Percentiles rank a stretch among this genome's conserved stretches.
Evolutionary conservation across 1,140 invertebrate genomes (phyloP).

Genomic region (Drosophila pachea): DNA sequence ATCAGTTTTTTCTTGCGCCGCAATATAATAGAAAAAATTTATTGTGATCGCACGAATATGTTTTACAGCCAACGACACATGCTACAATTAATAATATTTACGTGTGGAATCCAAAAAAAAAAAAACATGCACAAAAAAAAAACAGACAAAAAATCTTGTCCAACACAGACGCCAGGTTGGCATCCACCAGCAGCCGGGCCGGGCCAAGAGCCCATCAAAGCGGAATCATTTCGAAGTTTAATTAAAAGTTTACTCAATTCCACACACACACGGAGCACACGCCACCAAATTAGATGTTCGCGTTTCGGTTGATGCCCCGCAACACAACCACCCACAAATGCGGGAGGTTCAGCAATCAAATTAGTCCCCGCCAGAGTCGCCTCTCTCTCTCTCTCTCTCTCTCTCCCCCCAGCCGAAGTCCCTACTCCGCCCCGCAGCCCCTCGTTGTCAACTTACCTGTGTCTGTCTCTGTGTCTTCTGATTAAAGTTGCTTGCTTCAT

Average conservation of each 20-base stretch:
- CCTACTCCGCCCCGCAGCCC: not conserved
- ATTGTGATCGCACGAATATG: slow-evolving; percentile 73
- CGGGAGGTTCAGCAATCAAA: slow-evolving; percentile 7
- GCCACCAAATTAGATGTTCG: slow-evolving; percentile 63
- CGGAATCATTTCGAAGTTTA: slow-evolving; percentile 69
- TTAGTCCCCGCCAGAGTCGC: slow-evolving; percentile 40
- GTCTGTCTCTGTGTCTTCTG: slow-evolving; percentile 54
- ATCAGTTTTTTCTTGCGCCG: slow-evolving; percentile 57
- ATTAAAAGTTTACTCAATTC: slow-evolving; percentile 71
- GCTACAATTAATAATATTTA: slow-evolving; percentile 70
- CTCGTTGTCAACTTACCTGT: slow-evolving; percentile 70
- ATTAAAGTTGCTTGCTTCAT: slow-evolving; percentile 73
- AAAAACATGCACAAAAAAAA: not conserved
- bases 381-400: too few relatives aligned
- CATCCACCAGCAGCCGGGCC: slow-evolving; percentile 5
- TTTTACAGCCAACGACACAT: slow-evolving; percentile 62
- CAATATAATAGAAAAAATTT: slow-evolving; percentile 49
- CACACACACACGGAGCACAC: slow-evolving; percentile 23
- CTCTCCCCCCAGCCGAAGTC: too few relatives aligned
- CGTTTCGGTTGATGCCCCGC: slow-evolving; percentile 17
- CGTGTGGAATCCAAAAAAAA: slow-evolving; percentile 46
- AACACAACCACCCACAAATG: slow-evolving; percentile 20
- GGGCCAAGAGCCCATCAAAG: slow-evolving; percentile 58
- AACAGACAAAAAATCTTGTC: slow-evolving; percentile 10
- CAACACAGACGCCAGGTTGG: slow-evolving; percentile 32